phyloP scores from a whole-genome alignment of 2,888 invertebrate genomes.

The Nephrotoma guestfalica region DNA sequence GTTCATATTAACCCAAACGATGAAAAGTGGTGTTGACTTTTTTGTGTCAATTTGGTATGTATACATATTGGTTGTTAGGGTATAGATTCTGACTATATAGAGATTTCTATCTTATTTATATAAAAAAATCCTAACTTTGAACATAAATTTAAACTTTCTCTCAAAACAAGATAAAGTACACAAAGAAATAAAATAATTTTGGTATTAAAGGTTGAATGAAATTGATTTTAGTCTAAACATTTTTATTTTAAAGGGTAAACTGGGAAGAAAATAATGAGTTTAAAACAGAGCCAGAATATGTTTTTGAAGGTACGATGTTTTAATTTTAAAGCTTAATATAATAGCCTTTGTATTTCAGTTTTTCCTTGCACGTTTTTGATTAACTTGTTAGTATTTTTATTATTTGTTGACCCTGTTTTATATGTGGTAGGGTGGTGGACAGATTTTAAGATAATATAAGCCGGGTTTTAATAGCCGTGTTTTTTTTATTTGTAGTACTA shows the following conservation, averaged over 20 bases:
- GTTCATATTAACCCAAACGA: constrained; percentile 20
- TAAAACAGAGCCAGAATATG: not conserved
- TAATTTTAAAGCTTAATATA: not conserved
- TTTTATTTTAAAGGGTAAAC: constrained; percentile 37
- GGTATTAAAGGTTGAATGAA: not conserved
- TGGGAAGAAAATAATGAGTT: constrained; percentile 30
- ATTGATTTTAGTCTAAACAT: not conserved
- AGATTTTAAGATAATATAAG: too few species aligned
- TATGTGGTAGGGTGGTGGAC: too few species aligned
- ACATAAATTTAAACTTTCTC: not conserved
- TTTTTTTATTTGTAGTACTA: too few species aligned
- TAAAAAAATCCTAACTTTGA: not conserved
- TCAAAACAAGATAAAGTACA: not conserved
- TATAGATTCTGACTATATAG: not conserved
- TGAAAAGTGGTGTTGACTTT: constrained; percentile 27
- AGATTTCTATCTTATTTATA: not conserved
- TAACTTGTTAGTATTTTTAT: too few species aligned
- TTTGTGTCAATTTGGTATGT: constrained; percentile 28
- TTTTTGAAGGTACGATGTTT: not conserved
- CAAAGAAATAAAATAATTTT: not conserved
- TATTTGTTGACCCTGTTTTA: too few species aligned
- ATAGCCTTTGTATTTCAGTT: too few species aligned
- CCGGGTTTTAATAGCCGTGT: too few species aligned
- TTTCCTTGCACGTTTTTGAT: too few species aligned
- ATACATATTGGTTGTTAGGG: not conserved